A percentile compares a stretch with the other conserved stretches of the same genome.
Evolutionary conservation across 2,888 invertebrate genomes (phyloP).

Genomic region (Onthophagus sagittarius): DNA sequence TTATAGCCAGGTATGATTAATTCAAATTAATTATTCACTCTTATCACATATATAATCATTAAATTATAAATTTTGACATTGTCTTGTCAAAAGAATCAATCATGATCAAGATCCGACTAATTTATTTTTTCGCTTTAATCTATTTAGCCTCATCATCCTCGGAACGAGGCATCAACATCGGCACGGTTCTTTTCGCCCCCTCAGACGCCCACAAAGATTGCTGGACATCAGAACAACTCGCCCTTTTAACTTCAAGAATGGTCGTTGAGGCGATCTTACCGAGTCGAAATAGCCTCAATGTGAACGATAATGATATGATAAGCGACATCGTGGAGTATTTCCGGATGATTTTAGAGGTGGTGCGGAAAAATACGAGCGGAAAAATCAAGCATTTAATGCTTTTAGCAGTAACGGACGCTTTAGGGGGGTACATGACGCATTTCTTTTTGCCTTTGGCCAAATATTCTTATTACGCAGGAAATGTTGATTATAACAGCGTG

Average conservation of each 20-base stretch:
- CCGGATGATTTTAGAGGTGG: slow-evolving; percentile 37
- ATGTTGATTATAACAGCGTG: slow-evolving; percentile 54
- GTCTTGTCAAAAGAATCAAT: too few species aligned
- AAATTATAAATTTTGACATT: too few species aligned
- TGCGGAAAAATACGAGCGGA: slow-evolving; percentile 37
- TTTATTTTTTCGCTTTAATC: background rate
- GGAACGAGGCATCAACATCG: slow-evolving; percentile 27
- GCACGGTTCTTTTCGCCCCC: slow-evolving; percentile 44
- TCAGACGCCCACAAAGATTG: slow-evolving; percentile 42
- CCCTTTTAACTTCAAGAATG: slow-evolving; percentile 44
- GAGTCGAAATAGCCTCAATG: slow-evolving; percentile 32
- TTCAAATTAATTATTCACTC: too few species aligned
- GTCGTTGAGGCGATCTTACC: slow-evolving; percentile 44
- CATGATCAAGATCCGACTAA: background rate
- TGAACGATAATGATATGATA: slow-evolving; percentile 40
- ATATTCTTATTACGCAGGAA: slow-evolving; percentile 61
- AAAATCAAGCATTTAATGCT: slow-evolving; percentile 43
- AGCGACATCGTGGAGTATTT: slow-evolving; percentile 44
- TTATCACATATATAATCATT: too few species aligned
- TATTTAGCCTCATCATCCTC: background rate
- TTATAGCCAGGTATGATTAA: too few species aligned
- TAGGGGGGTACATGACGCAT: slow-evolving; percentile 60
- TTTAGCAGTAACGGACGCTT: slow-evolving; percentile 42
- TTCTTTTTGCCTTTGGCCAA: slow-evolving; percentile 59
- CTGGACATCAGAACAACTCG: slow-evolving; percentile 43